phyloP scores from a whole-genome alignment of 1,140 invertebrate genomes.

The Cydia pomonella region DNA sequence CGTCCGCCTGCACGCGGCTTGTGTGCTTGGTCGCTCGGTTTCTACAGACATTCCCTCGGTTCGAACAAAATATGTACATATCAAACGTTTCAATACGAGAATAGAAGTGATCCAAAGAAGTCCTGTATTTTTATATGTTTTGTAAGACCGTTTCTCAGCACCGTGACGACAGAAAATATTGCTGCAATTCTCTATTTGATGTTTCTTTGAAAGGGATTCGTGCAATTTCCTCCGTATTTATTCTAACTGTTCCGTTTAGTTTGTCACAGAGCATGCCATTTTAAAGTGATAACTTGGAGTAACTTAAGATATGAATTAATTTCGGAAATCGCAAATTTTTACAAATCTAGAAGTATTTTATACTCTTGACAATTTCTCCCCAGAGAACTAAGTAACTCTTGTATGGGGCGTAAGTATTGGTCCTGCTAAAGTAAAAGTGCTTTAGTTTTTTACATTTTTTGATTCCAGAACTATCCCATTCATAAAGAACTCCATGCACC shows the following conservation, averaged over 20 bases:
- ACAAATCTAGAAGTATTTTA: background rate
- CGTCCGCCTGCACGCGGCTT: conserved; percentile 38
- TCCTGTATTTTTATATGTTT: conserved; percentile 7
- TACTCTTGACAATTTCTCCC: background rate
- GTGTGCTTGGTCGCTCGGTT: conserved; percentile 39
- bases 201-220: conserved; percentile 21
- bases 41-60: conserved; percentile 39
- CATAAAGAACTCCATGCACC: background rate
- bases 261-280: background rate
- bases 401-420: no score
- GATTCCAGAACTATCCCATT: background rate
- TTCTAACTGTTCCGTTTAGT: conserved; percentile 1
- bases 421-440: background rate
- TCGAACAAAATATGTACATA: conserved; percentile 41
- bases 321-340: background rate
- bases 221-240: conserved; percentile 4
- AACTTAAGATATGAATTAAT: background rate
- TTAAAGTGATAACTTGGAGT: background rate
- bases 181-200: conserved; percentile 12
- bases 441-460: background rate
- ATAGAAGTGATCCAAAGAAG: conserved; percentile 15
- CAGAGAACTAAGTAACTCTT: no score
- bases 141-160: conserved; percentile 18
- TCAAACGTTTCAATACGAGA: conserved; percentile 36
- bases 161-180: conserved; percentile 14